Base-by-base conservation (phyloP, 2,888 invertebrate species). In the Psococerastis gibbosa region DNA sequence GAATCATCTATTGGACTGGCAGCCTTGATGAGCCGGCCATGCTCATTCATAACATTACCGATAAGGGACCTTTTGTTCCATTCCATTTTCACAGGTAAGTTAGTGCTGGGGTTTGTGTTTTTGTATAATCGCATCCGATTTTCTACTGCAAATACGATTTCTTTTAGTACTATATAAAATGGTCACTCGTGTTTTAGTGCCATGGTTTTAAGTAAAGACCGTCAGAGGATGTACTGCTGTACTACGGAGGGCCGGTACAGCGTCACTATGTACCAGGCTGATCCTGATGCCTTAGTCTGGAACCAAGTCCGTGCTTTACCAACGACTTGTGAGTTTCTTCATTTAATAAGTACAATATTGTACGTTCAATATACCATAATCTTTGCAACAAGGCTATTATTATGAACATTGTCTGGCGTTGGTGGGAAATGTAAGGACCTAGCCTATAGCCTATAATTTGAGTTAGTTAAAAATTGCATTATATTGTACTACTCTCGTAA, bases 1-100 rank as follows among this genome's bases (percentile, higher is more conserved):
- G 77, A 47, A 67, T 81, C 2, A 66, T 80, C 11, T 79, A 80
- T 60, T 88, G 88, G 88, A 78, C 77, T 35, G 85, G 84, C 2
- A 75, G 73, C 50, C 68, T 85, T 42, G 87, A 84, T 43, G 78
- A 85, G 41, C 72, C 77, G 22, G 64, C 71, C 6, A 70, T 89
- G 60, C 61, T 78, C 27, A 58, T 85, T 44, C 70, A 75, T 50
- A 75, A 74, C 48, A 66, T 68, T 43, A 68, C 69, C 38, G 63
- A 64, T 3, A 68, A 68, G 2, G 57, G 55, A 8, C 65, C 67
- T 57, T 59, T 72, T 52, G 62, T 70, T 45, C 67, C 72, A 0
- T 59, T 78, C 3, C 55, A 68, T 27, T 77, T 74, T 53, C 68
- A 75, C 49, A 73, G 67, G 69, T 65, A 52, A n/a, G n/a, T n/a